These are phyloP conservation scores for Psettodes erumei DNA, from an alignment of 2,113 vertebrate genomes.

Conservation along the genomic window DNA sequence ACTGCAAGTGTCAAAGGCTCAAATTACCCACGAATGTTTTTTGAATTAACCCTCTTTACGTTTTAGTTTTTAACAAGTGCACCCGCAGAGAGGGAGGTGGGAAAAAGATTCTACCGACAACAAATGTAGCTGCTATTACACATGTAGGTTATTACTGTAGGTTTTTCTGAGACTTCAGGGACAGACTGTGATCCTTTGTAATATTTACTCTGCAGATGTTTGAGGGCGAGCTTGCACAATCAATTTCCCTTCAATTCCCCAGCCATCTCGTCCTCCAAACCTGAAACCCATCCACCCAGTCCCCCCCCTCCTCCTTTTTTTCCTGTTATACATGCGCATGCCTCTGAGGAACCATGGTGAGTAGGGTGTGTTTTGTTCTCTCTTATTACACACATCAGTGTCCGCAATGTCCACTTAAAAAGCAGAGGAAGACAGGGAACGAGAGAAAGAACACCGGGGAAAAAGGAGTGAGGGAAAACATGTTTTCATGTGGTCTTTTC, in stretches of 20 bases:
- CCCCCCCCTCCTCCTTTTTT: neutral
- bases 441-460: conserved; percentile 35
- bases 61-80: neutral
- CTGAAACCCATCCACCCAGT: conserved; percentile 7
- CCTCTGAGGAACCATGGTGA: conserved; percentile 72
- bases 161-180: conserved; percentile 46
- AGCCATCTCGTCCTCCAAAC: conserved; percentile 48
- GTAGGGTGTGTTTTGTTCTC: conserved; percentile 66
- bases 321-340: conserved; percentile 70
- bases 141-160: conserved; percentile 21
- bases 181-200: conserved; percentile 46
- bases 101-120: conserved; percentile 6
- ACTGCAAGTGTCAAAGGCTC: conserved; percentile 22
- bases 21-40: neutral
- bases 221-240: conserved; percentile 76
- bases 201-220: conserved; percentile 80
- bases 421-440: conserved; percentile 30
- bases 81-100: neutral
- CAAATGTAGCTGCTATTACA: conserved; percentile 21
- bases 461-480: conserved; percentile 55
- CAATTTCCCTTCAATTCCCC: conserved; percentile 77
- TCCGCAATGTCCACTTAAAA: conserved; percentile 57
- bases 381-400: conserved; percentile 68
- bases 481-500: conserved; percentile 58
- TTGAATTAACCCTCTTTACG: neutral